These are phyloP conservation scores for Manis javanica DNA, from an alignment of 2,797 vertebrate genomes.

Conservation along the genomic window DNA sequence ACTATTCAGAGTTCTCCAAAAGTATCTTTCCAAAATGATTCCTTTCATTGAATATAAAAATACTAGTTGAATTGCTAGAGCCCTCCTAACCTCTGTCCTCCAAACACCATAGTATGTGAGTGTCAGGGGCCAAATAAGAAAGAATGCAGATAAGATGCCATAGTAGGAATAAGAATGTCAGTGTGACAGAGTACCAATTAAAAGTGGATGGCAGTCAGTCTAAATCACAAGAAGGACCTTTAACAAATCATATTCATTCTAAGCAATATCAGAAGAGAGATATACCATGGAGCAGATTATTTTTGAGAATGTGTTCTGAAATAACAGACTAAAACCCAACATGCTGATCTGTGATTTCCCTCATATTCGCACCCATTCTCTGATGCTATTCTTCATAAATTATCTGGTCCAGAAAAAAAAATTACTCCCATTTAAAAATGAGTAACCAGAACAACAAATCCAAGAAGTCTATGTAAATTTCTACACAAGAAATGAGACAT, in stretches of 20 bases:
- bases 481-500: neutral
- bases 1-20: neutral
- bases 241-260: neutral
- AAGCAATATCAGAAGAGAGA: neutral
- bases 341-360: neutral
- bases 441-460: neutral
- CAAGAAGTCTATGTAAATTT: neutral
- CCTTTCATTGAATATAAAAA: neutral
- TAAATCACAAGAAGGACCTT: neutral
- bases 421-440: neutral
- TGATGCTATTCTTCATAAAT: neutral
- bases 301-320: neutral
- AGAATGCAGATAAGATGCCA: neutral
- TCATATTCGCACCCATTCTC: neutral
- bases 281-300: neutral
- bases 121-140: neutral
- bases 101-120: neutral
- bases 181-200: neutral
- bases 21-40: neutral
- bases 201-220: neutral
- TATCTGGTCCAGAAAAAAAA: neutral
- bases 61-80: neutral
- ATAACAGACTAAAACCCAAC: neutral
- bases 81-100: neutral
- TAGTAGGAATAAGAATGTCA: neutral